Base-by-base conservation (phyloP, 2,113 vertebrate genomes). In the Ondatra zibethicus region DNA sequence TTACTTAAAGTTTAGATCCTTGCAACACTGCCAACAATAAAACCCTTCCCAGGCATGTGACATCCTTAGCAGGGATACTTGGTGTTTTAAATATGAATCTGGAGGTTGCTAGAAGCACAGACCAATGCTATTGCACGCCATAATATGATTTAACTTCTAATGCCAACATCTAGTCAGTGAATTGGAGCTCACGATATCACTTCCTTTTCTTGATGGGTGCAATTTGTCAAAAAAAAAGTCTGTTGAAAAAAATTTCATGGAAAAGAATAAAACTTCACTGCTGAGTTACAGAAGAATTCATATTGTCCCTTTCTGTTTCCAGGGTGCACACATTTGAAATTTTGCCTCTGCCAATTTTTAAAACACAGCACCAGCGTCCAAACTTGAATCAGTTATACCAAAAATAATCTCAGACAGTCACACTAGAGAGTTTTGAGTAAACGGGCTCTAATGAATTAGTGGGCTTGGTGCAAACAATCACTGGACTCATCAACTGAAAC, bases 1-100 rank as follows among this genome's bases (percentile, higher is more conserved):
- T 61, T 65, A 5, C 61, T 80, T 55, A 89, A 92, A n/a, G 19
- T 87, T 73, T 72, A 92, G 31, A 88, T 7, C 88, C 33, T 76
- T 93, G 50, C 17, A 96, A 88, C 84, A 14, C 87, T 93, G 63
- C 55, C 73, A 92, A 66, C 58, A 42, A 42, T 63, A 36, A 89
- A 33, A 92, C 50, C 78, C 92, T 82, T 63, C 52, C 36, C 47
- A 88, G 52, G 75, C 63, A 33, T 0, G 4, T 96, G 75, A 90
- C 70, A 72, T 58, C 65, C 31, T 72, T 92, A 85, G 21, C 95
- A 96, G 58, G 88, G 13, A 77, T 0, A 63, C 17, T 1, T 96
- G 75, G 75, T 95, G 52, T n/a, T 94, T 42, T 92, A 11, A 96
- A 39, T 85, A 86, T 33, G 63, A 97, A 93, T 84, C 14, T 39